phyloP scores from a whole-genome alignment of 2,888 invertebrate genomes.

The Sepiola atlantica region DNA sequence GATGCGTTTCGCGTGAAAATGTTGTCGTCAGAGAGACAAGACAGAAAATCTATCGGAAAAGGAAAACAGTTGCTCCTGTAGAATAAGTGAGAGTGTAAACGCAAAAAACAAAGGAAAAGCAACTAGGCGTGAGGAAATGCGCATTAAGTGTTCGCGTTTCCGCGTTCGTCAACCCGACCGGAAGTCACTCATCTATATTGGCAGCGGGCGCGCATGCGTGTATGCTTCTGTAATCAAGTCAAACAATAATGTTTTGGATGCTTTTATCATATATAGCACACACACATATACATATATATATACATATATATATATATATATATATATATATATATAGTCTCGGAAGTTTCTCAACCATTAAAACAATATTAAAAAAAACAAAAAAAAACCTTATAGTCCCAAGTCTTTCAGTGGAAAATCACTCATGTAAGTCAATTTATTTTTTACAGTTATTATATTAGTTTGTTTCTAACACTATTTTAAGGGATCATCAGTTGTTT shows the following conservation, averaged over 20 bases:
- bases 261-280: too few species aligned
- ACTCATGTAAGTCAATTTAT: too few species aligned
- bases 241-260: background rate
- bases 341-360: too few species aligned
- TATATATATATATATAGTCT: too few species aligned
- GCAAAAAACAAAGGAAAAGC: background rate
- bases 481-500: too few species aligned
- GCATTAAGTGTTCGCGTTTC: conserved; percentile 32
- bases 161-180: background rate
- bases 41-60: background rate
- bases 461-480: too few species aligned
- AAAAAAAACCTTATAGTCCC: too few species aligned
- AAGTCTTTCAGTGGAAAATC: too few species aligned
- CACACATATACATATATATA: too few species aligned
- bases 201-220: background rate
- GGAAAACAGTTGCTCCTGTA: background rate
- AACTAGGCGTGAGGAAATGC: background rate
- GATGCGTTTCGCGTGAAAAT: background rate
- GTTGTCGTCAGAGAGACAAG: background rate
- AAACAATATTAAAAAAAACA: too few species aligned
- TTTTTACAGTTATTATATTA: too few species aligned
- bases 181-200: background rate
- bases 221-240: background rate
- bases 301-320: too few species aligned
- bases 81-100: background rate